A percentile compares a stretch with the other conserved stretches of the same genome.
These are phyloP conservation scores for Zapus hudsonius DNA, from an alignment of 2,113 vertebrate species.

Conservation along the genomic window DNA sequence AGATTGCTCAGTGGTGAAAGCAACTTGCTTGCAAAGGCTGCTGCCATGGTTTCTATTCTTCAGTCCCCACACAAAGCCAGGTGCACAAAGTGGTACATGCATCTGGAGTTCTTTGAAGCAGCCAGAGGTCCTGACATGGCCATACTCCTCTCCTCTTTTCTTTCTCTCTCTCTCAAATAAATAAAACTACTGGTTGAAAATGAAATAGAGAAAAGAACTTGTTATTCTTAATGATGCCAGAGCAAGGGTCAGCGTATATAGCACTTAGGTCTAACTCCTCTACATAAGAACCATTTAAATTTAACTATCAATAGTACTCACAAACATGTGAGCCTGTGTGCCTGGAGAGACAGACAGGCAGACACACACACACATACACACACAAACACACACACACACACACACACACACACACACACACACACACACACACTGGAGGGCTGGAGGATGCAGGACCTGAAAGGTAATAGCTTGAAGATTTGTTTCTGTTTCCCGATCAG, in stretches of 20 bases:
- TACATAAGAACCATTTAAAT: constrained; percentile 14
- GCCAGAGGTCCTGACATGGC: too few species aligned
- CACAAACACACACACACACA: too few species aligned
- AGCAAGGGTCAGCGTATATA: background rate
- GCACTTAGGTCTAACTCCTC: background rate
- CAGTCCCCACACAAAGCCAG: too few species aligned
- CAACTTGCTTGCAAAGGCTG: too few species aligned
- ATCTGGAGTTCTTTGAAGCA: too few species aligned
- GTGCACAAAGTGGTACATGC: too few species aligned
- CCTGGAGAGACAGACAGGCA: too few species aligned
- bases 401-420: background rate
- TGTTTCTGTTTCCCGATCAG: constrained; percentile 75
- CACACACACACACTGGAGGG: background rate
- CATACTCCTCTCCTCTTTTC: too few species aligned
- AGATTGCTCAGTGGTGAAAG: too few species aligned
- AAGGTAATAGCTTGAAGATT: constrained; percentile 53
- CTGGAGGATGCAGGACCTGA: background rate
- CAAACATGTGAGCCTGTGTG: background rate
- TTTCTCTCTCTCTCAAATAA: too few species aligned
- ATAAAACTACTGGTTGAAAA: too few species aligned
- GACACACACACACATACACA: background rate
- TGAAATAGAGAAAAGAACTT: background rate
- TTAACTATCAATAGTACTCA: background rate
- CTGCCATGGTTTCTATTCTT: too few species aligned
- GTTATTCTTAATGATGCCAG: background rate